A percentile compares a stretch with the other conserved stretches of the same genome.
These are phyloP conservation scores for Lophura nycthemera DNA, from an alignment of 2,113 vertebrate genomes.

Conservation along the genomic window DNA sequence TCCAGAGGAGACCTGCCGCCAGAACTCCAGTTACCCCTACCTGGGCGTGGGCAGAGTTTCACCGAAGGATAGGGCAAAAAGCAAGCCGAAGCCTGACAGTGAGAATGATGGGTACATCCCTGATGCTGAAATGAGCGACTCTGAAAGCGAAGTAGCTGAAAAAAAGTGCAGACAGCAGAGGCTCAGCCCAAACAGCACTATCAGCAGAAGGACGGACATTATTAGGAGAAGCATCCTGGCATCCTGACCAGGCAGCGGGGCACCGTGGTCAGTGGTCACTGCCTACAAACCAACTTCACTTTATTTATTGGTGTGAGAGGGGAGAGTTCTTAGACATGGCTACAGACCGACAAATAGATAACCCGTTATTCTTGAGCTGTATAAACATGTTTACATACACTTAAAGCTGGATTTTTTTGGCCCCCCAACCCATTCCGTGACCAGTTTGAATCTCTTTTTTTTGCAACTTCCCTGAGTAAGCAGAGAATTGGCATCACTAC, in stretches of 20 bases:
- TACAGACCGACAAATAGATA: conserved; percentile 11
- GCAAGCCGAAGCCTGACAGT: conserved; percentile 75
- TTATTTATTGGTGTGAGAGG: conserved; percentile 33
- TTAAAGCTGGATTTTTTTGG: conserved; percentile 53
- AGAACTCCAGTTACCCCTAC: conserved; percentile 71
- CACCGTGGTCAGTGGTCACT: background rate
- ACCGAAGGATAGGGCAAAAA: conserved; percentile 79
- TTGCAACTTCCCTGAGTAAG: conserved; percentile 57
- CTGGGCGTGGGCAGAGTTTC: conserved; percentile 67
- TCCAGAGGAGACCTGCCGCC: conserved; percentile 67
- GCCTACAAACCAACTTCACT: conserved; percentile 14
- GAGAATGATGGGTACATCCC: conserved; percentile 85
- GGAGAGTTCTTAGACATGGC: conserved; percentile 2
- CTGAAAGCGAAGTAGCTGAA: conserved; percentile 82
- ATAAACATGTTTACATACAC: conserved; percentile 74
- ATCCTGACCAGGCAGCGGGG: conserved; percentile 79
- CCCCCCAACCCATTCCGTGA: conserved; percentile 5
- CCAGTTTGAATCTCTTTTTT: conserved; percentile 50
- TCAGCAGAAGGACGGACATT: conserved; percentile 87
- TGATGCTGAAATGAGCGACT: conserved; percentile 81
- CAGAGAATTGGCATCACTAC: conserved; percentile 14
- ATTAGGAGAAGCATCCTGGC: conserved; percentile 92
- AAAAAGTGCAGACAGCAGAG: conserved; percentile 87
- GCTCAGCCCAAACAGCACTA: conserved; percentile 80
- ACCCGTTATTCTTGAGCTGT: conserved; percentile 53